These are phyloP conservation scores for Eciton burchellii DNA, from an alignment of 1,140 invertebrate genomes.

Conservation along the genomic window DNA sequence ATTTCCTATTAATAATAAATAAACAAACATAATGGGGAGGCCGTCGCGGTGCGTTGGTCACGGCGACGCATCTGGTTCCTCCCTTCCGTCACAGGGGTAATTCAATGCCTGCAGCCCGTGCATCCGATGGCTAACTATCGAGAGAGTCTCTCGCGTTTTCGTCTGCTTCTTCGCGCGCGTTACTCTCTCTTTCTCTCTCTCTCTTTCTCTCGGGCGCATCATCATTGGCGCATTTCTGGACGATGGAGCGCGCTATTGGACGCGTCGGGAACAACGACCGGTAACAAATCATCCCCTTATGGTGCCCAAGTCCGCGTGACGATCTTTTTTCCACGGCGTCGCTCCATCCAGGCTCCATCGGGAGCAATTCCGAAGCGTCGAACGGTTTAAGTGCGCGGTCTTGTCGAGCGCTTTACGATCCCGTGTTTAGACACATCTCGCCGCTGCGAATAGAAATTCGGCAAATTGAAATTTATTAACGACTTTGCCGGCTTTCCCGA, in stretches of 20 bases:
- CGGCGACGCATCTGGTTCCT: slow-evolving; percentile 81
- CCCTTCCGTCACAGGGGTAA: slow-evolving; percentile 54
- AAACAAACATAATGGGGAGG: slow-evolving; percentile 84
- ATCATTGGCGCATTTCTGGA: slow-evolving; percentile 55
- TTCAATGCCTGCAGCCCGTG: slow-evolving; percentile 45
- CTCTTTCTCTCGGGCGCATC: slow-evolving; percentile 7
- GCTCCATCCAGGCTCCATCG: background rate
- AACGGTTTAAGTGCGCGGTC: slow-evolving; percentile 52
- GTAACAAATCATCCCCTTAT: slow-evolving; percentile 82
- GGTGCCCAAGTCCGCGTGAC: slow-evolving; percentile 69
- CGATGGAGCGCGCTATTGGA: slow-evolving; percentile 69
- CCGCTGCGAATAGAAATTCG: slow-evolving; percentile 52
- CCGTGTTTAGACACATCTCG: slow-evolving; percentile 49
- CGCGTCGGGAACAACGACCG: slow-evolving; percentile 71
- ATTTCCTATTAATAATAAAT: slow-evolving; percentile 86
- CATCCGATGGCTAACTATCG: slow-evolving; percentile 35
- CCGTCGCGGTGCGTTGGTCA: slow-evolving; percentile 83
- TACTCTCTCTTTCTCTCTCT: slow-evolving; percentile 39
- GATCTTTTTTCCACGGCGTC: slow-evolving; percentile 35
- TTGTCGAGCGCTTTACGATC: slow-evolving; percentile 52
- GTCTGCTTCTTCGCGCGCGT: background rate
- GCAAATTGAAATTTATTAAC: slow-evolving; percentile 73
- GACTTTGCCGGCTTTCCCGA: background rate
- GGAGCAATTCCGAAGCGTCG: slow-evolving; percentile 64
- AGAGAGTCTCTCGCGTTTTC: slow-evolving; percentile 28